phyloP scores from a whole-genome alignment of 2,797 vertebrate genomes.

The Alcedo quadribrachys region DNA sequence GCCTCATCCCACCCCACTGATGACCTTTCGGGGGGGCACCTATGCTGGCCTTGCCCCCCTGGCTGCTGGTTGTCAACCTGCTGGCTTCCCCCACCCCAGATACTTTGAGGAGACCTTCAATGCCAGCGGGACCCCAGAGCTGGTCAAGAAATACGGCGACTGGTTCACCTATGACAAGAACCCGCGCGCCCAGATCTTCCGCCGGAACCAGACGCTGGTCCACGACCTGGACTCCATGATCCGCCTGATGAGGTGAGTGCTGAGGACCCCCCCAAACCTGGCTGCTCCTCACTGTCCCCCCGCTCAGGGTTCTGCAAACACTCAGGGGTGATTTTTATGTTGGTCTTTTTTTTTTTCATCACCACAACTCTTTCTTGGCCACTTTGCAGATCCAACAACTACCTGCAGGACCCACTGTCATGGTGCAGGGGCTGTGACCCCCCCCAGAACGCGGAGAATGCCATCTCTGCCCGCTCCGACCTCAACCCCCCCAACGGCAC shows the following conservation, averaged over 20 bases:
- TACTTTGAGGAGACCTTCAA: conserved; percentile 91
- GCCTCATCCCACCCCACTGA: accelerated
- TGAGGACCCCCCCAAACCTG: no score
- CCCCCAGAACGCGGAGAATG: conserved; percentile 86
- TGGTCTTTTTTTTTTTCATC: accelerated
- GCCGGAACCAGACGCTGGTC: conserved; percentile 86
- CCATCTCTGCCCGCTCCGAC: conserved; percentile 92
- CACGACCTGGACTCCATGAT: conserved; percentile 89
- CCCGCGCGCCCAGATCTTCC: conserved; percentile 93
- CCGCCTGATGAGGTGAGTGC: conserved; percentile 88
- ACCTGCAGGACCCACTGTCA: conserved; percentile 88
- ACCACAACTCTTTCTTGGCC: accelerated
- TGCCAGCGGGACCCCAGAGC: conserved; percentile 83
- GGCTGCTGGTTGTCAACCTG: accelerated
- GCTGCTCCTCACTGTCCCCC: no score
- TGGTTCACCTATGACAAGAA: conserved; percentile 91
- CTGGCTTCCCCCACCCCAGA: conserved; percentile 64
- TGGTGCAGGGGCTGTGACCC: conserved; percentile 84
- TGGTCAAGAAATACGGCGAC: conserved; percentile 88
- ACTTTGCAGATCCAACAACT: conserved; percentile 89
- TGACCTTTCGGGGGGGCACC: background rate
- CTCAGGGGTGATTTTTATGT: background rate
- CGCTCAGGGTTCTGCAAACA: accelerated
- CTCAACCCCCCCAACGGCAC: conserved; percentile 91
- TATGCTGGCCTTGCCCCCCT: background rate